Evolutionary conservation across 2,797 vertebrate species (phyloP), one percentile per base, ranked within the genome.

Genomic region (Clarias laeviceps): DNA sequence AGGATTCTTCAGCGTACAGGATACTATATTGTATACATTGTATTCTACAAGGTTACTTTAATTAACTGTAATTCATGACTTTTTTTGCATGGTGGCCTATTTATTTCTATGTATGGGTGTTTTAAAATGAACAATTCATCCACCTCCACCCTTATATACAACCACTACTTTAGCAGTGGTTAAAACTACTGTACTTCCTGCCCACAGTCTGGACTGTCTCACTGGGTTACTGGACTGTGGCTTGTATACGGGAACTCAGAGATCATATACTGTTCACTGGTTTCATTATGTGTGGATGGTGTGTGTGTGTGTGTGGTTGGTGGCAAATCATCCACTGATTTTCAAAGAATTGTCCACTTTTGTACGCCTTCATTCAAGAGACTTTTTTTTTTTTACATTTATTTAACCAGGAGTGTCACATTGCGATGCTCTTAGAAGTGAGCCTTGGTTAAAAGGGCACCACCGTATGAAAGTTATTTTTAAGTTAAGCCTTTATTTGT

Each of bases 141-240:
- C 91, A 89, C 87, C 90, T 91, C 89, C 87, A 54, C 90, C 87
- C 89, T 93, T 91, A 90, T 90, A 86, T 90, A 92, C 92, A 93
- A 45, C 59, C 59, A 91, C 24, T 92, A 90, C 82, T 87, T 91
- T 90, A 94, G 72, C 86, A 34, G 85, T 90, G 91, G 92, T 91
- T 86, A 89, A 86, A 89, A 91, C 84, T 57, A 88, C 12, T 54
- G 50, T 54, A 14, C 92, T 93, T 94, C 94, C 93, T 93, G 92
- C 91, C 92, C 87, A 80, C 90, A 78, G 7, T 82, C 62, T 86
- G 92, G 91, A 93, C 90, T 91, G 90, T 89, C 88, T 92, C 90
- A 92, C 91, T 90, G 87, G 88, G 82, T 74, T 57, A 87, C 89
- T 84, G 86, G 61, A 24, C n/a, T 59, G 45, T 59, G 90, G 27